Evolutionary conservation across 2,888 invertebrate species (phyloP).

Genomic region (Cataglyphis albicans): DNA sequence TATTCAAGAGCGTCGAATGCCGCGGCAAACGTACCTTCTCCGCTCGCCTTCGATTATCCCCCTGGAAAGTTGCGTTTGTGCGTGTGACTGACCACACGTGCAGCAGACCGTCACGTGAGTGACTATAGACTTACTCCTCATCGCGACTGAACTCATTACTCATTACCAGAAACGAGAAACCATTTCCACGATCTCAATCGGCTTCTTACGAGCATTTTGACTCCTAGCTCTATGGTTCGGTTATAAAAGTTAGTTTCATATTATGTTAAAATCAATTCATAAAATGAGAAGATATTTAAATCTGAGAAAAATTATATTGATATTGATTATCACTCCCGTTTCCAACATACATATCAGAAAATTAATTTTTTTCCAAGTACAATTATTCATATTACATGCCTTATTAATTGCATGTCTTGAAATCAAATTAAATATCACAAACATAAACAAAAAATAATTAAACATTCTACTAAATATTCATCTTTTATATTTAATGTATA

Average conservation of each 20-base stretch:
- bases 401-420: background rate
- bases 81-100: conserved; percentile 70
- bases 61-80: conserved; percentile 24
- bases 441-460: background rate
- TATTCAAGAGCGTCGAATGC: conserved; percentile 72
- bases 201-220: conserved; percentile 3
- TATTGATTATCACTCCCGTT: background rate
- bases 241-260: background rate
- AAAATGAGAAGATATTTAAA: background rate
- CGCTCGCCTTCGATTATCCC: conserved; percentile 23
- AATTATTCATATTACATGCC: background rate
- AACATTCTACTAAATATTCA: background rate
- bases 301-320: background rate
- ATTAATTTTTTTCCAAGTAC: background rate
- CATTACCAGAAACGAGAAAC: conserved; percentile 56
- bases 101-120: conserved; percentile 58
- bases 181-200: conserved; percentile 57
- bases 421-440: background rate
- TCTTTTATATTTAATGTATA: background rate
- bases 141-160: conserved; percentile 62
- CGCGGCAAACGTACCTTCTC: conserved; percentile 28
- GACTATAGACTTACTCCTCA: conserved; percentile 59
- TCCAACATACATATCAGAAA: background rate
- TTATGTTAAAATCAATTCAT: background rate
- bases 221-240: background rate